These are phyloP conservation scores for Drosophila mimica DNA, from an alignment of 2,888 invertebrate species.

Conservation along the genomic window DNA sequence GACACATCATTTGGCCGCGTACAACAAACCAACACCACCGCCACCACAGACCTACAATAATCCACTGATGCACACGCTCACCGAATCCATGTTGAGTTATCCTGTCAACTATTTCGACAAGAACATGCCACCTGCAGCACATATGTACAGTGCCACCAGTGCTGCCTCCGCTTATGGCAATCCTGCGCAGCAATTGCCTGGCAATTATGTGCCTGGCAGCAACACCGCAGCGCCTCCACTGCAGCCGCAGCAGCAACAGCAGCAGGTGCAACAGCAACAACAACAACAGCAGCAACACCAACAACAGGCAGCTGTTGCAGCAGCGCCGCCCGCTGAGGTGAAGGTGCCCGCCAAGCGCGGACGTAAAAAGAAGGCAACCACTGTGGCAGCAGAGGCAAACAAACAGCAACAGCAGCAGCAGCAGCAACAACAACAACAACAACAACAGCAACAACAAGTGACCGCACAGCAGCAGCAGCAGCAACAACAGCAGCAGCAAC, in stretches of 20 bases:
- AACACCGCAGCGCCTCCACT: constrained; percentile 52
- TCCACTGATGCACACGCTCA: constrained; percentile 80
- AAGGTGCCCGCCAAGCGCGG: constrained; percentile 79
- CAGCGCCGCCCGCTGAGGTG: constrained; percentile 47
- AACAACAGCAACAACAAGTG: constrained; percentile 53
- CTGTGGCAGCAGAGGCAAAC: constrained; percentile 77
- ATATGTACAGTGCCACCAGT: constrained; percentile 86
- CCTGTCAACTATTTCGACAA: constrained; percentile 86
- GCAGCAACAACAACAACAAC: constrained; percentile 60
- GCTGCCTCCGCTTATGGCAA: constrained; percentile 75
- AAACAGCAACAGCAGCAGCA: constrained; percentile 57
- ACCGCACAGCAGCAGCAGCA: constrained; percentile 61
- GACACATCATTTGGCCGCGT: constrained; percentile 82
- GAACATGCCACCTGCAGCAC: constrained; percentile 87
- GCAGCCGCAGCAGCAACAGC: constrained; percentile 44
- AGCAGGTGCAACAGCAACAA: constrained; percentile 25
- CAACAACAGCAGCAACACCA: constrained; percentile 42
- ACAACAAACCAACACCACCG: constrained; percentile 82
- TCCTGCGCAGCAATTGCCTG: constrained; percentile 75
- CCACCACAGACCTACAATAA: constrained; percentile 82
- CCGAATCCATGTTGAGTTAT: constrained; percentile 82
- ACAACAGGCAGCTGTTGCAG: constrained; percentile 40
- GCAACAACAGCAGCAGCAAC: constrained; percentile 43
- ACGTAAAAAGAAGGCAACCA: constrained; percentile 80
- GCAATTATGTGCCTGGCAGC: constrained; percentile 69